Evolutionary conservation across 92 coral and sea anemone genomes (phyloP).

Genomic region (Parazoanthus atlanticus): DNA sequence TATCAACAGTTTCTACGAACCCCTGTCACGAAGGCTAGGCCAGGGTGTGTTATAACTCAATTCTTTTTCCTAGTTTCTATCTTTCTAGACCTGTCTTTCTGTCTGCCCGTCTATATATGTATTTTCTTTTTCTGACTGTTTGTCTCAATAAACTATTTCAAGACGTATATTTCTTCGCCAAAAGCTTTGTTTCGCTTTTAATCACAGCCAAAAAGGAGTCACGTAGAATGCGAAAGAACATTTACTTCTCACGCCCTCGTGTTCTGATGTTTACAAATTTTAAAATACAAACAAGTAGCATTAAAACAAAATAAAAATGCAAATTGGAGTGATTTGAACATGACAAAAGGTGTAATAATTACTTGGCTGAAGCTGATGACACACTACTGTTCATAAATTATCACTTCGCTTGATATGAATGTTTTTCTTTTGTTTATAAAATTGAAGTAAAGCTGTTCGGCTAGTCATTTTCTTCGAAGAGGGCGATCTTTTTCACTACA

Average conservation of each 20-base stretch:
- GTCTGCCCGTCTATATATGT: too few relatives aligned
- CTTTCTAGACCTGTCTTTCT: too few relatives aligned
- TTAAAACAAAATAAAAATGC: not conserved
- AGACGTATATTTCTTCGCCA: too few relatives aligned
- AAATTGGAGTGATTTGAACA: not conserved
- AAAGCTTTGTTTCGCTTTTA: too few relatives aligned
- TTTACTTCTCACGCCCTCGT: not conserved
- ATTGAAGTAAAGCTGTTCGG: not conserved
- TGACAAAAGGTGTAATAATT: not conserved
- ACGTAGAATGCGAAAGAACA: too few relatives aligned
- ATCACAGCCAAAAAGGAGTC: too few relatives aligned
- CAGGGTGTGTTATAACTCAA: too few relatives aligned
- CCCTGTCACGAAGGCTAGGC: too few relatives aligned
- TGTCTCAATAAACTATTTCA: too few relatives aligned
- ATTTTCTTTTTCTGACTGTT: too few relatives aligned
- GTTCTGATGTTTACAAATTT: not conserved
- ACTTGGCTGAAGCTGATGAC: not conserved
- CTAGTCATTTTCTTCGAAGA: not conserved
- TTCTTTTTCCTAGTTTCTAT: too few relatives aligned
- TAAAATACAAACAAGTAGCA: not conserved
- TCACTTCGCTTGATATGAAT: not conserved
- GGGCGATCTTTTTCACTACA: not conserved
- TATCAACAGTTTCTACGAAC: too few relatives aligned
- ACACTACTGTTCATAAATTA: constrained; percentile 7
- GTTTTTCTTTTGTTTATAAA: not conserved